Evolutionary conservation across 2,113 vertebrate genomes (phyloP).

Genomic region (Platysternon megacephalum): DNA sequence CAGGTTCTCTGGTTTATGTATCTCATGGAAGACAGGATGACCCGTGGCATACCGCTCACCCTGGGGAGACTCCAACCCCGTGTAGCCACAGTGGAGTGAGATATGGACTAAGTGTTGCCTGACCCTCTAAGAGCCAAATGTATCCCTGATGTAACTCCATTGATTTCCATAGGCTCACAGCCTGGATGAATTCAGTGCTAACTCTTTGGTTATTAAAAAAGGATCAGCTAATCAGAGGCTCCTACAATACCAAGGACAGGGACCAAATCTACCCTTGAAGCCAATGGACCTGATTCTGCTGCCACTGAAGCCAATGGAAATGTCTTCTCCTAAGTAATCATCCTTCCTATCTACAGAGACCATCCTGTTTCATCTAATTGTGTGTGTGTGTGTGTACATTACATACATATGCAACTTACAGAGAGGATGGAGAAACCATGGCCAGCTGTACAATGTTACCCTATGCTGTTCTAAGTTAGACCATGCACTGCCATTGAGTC

Average conservation of each 20-base stretch:
- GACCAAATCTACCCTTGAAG: not conserved
- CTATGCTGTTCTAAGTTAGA: no score
- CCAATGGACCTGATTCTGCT: no score
- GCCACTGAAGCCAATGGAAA: not conserved
- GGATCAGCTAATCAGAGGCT: not conserved
- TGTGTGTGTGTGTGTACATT: no score
- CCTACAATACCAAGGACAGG: not conserved
- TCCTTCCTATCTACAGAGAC: no score
- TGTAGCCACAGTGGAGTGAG: not conserved
- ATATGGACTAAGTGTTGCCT: not conserved
- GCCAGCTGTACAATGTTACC: no score
- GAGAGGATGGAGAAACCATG: no score
- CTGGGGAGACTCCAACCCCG: not conserved
- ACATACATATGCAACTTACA: no score
- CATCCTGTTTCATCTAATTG: no score
- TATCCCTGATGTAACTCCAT: not conserved
- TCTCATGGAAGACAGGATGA: not conserved
- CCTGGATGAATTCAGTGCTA: not conserved
- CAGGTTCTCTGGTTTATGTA: not conserved
- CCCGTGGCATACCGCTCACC: not conserved
- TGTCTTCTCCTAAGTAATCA: no score
- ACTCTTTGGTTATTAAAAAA: not conserved
- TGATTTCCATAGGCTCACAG: not conserved
- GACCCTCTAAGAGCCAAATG: not conserved
- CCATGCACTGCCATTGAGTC: no score